Evolutionary conservation across 2,797 vertebrate genomes (phyloP), one percentile per base, ranked within the genome.

Genomic region (Poeciliopsis infans): DNA sequence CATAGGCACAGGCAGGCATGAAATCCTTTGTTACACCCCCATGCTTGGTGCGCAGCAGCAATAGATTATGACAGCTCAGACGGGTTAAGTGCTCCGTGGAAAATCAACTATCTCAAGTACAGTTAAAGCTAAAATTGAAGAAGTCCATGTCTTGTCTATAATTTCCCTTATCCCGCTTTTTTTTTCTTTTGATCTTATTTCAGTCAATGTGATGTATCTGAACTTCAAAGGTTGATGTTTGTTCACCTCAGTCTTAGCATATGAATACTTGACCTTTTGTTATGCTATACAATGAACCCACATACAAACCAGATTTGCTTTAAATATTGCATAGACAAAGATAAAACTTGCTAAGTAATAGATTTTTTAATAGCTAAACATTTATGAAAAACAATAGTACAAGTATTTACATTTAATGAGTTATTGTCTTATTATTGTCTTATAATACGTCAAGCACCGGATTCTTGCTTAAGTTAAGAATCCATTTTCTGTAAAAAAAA

Each of bases 1-100:
- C 75, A 75, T 43, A 80, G 51, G 78, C 59, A 39, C 64, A 74
- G 83, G 86, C 83, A 80, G 72, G 75, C 86, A 78, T 90, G 81
- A 91, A 90, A 91, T 89, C 77, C 76, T 90, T 88, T 90, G 80
- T 91, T 85, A 80, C 12, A n/a, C 85, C 77, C 79, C 78, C 77
- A 3, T 79, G 76, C 70, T 76, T 76, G 45, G 59, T 78, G 73
- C 78, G 55, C 69, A 49, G 45, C 73, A 61, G 71, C 53, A 80
- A 79, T 85, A 76, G 79, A 85, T 83, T 82, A 69, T 81, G 83
- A 87, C 88, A 83, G 83, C 78, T 70, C 75, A 47, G 71, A 68
- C 78, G 81, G 49, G 59, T 86, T 83, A 76, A 75, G 76, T 78
- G 55, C 81, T 76, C 76, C 79, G 71, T 86, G 78, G 78, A 81